Evolutionary conservation across 2,888 invertebrate genomes (phyloP).

Genomic region (Epinotia bilunana): DNA sequence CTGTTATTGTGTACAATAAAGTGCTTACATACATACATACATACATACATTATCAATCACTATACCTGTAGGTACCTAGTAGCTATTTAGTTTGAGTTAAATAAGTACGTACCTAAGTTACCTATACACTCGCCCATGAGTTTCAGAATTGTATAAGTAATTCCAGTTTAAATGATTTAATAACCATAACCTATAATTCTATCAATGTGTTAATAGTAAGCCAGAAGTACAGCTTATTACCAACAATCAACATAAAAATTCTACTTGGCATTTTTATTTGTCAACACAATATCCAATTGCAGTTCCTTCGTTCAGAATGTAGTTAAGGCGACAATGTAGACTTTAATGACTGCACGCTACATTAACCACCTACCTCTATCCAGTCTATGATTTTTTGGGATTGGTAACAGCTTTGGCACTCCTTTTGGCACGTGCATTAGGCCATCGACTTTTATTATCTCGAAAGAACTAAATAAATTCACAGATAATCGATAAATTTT

Average conservation of each 20-base stretch:
- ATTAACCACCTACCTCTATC: slow-evolving; percentile 60
- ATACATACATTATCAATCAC: too few relatives aligned
- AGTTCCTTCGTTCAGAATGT: slow-evolving; percentile 50
- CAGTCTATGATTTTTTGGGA: slow-evolving; percentile 53
- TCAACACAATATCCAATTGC: slow-evolving; percentile 51
- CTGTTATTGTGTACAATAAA: too few relatives aligned
- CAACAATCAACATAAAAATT: background rate
- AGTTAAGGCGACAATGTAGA: slow-evolving; percentile 63
- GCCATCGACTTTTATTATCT: slow-evolving; percentile 34
- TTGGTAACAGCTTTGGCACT: slow-evolving; percentile 53
- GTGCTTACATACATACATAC: too few relatives aligned
- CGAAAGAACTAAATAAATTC: slow-evolving; percentile 45
- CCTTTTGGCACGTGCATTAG: slow-evolving; percentile 31
- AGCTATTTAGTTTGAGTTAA: too few relatives aligned
- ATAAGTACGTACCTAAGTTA: too few relatives aligned
- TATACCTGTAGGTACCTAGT: too few relatives aligned
- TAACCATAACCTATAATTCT: too few relatives aligned
- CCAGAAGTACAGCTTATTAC: too few relatives aligned
- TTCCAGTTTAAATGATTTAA: background rate
- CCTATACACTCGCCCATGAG: background rate
- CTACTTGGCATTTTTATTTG: slow-evolving; percentile 13
- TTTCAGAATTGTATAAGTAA: background rate
- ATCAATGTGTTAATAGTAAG: too few relatives aligned
- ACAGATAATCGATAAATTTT: slow-evolving; percentile 45
- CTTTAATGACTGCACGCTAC: slow-evolving; percentile 56